A percentile compares a stretch with the other conserved stretches of the same genome.
These are phyloP conservation scores for Drosophila neutralis DNA, from an alignment of 2,888 invertebrate genomes.

Conservation along the genomic window DNA sequence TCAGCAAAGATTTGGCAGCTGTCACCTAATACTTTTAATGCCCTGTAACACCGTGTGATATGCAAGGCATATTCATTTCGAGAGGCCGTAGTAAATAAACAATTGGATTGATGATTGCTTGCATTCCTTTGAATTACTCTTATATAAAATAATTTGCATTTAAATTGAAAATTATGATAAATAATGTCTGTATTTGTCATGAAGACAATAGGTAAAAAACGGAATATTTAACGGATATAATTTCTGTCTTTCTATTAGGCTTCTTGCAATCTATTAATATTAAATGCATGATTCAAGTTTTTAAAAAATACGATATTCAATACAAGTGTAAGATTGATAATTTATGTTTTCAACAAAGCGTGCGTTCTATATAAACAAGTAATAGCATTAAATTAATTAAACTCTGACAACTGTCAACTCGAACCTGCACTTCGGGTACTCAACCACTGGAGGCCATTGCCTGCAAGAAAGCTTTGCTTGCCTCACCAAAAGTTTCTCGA, in stretches of 20 bases:
- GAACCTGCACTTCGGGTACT: background rate
- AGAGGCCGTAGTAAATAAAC: background rate
- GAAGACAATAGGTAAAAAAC: background rate
- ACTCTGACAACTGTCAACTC: slow-evolving; percentile 9
- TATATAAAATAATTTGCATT: background rate
- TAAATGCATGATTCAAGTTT: too few relatives aligned
- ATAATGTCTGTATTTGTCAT: background rate
- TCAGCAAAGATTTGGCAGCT: slow-evolving; percentile 72
- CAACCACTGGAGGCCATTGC: slow-evolving; percentile 30
- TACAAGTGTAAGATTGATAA: background rate
- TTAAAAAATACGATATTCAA: background rate
- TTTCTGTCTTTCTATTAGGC: background rate
- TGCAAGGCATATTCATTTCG: slow-evolving; percentile 2
- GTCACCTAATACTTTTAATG: slow-evolving; percentile 61
- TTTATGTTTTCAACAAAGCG: background rate
- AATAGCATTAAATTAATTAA: slow-evolving; percentile 58
- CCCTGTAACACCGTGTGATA: slow-evolving; percentile 16
- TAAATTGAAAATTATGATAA: background rate
- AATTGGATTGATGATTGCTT: slow-evolving; percentile 2
- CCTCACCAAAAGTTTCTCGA: slow-evolving; percentile 62
- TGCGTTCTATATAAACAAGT: slow-evolving; percentile 16
- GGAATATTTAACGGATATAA: background rate
- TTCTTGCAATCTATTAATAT: background rate
- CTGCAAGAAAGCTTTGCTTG: slow-evolving; percentile 38
- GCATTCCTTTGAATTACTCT: background rate